Evolutionary conservation across 2,888 invertebrate genomes (phyloP), one percentile per base, ranked within the genome.

Genomic region (Sphinx pinastri): DNA sequence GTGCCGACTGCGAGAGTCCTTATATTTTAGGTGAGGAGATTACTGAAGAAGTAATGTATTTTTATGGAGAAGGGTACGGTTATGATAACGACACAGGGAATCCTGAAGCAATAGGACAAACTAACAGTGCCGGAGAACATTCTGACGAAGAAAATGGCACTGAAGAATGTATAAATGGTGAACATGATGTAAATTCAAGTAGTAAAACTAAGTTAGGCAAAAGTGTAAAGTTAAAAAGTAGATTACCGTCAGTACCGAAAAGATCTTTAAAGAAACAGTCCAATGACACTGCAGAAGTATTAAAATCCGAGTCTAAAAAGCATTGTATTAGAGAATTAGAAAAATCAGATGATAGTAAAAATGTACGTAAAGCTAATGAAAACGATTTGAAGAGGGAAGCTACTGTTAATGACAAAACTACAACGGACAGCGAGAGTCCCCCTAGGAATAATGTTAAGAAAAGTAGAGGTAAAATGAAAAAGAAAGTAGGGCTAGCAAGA

Each of bases 51-150:
- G 91, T 96, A 0, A 93, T 96, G 91, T 95, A 94, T 85, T 94
- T 97, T 81, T 95, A 93, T 77, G 97, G 97, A 0, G 95, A 95
- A 80, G 98, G 98, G 57, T 95, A 88, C 77, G 98, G 98, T 6
- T 90, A 86, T 25, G 96, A 96, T 47, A 97, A 97, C 84, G 93
- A 96, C 71, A 96, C 97, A 6, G 97, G 97, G 1, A 97, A 97
- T 88, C 95, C 93, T 58, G 93, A 91, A 77, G 79, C 79, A 69
- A 77, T 85, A 73, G 85, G 88, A 77, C 81, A 90, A 78, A 80
- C 81, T 68, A 82, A 88, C 55, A 84, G 78, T 75, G 75, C 78
- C 49, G 82, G 84, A 73, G 83, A 85, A 63, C 84, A 83, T 70
- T 83, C 88, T 67, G 86, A 85, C 52, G 87, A 84, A 73, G 91